phyloP scores from a whole-genome alignment of 2,888 invertebrate species.

The Apodemia duryi region DNA sequence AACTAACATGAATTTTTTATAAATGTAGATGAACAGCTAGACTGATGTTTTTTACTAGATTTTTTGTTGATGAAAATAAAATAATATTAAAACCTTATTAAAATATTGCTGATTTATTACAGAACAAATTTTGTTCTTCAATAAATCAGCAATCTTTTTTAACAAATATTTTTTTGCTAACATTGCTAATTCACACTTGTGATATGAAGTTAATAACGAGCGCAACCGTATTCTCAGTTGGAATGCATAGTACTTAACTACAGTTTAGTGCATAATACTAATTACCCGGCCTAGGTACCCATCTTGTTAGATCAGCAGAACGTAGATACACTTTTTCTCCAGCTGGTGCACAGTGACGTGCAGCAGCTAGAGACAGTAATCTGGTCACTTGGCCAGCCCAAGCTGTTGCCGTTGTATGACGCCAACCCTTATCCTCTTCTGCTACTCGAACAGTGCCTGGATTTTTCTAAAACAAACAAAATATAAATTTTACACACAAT shows the following conservation, averaged over 20 bases:
- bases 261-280: not conserved
- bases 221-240: too few species aligned
- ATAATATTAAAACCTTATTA: too few species aligned
- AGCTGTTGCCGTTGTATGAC: slow-evolving; percentile 90
- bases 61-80: too few species aligned
- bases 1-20: too few species aligned
- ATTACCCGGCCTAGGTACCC: slow-evolving; percentile 86
- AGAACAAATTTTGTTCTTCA: too few species aligned
- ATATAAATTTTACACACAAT: not conserved
- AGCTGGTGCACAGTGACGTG: slow-evolving; percentile 88
- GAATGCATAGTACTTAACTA: not conserved
- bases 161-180: too few species aligned
- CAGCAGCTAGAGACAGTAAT: slow-evolving; percentile 79
- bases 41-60: too few species aligned
- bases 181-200: too few species aligned
- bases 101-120: too few species aligned
- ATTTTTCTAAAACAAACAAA: slow-evolving; percentile 76
- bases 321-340: slow-evolving; percentile 87
- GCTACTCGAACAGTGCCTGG: slow-evolving; percentile 92
- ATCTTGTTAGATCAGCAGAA: slow-evolving; percentile 87
- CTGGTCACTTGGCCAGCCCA: slow-evolving; percentile 86
- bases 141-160: too few species aligned
- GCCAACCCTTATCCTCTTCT: slow-evolving; percentile 93
- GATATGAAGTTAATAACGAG: too few species aligned
- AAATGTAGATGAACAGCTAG: too few species aligned